Conservation (phyloP, 2,888 invertebrate species). For the Atherix ibis region DNA sequence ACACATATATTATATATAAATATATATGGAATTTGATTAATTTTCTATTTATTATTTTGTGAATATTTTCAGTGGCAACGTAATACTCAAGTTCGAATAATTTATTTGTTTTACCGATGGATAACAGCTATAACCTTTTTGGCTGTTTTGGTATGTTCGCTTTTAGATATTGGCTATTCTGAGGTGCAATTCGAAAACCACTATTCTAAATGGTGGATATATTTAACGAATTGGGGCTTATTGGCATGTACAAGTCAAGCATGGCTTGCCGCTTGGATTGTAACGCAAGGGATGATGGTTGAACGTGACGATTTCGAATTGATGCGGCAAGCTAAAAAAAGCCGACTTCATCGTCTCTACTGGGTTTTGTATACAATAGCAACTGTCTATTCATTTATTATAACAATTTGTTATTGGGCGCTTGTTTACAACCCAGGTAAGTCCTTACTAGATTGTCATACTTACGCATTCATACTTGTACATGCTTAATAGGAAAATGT, state of each 20-base stretch:
- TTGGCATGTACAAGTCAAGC: conserved; percentile 31
- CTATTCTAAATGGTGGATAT: conserved; percentile 35
- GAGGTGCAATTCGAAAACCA: conserved; percentile 32
- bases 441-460: not conserved
- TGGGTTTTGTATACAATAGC: conserved; percentile 33
- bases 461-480: not conserved
- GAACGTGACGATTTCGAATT: conserved; percentile 33
- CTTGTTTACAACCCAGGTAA: conserved; percentile 55
- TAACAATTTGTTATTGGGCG: conserved; percentile 33
- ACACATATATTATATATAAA: too few relatives aligned
- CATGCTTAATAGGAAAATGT: not conserved
- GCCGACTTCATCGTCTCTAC: conserved; percentile 28
- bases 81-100: conserved; percentile 33
- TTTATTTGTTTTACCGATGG: conserved; percentile 33
- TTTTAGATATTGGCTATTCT: conserved; percentile 31
- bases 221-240: conserved; percentile 32
- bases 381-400: conserved; percentile 32
- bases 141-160: conserved; percentile 32
- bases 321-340: conserved; percentile 31
- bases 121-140: conserved; percentile 32
- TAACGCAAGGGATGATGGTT: conserved; percentile 34
- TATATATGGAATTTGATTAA: too few relatives aligned
- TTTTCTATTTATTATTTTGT: too few relatives aligned
- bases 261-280: conserved; percentile 33
- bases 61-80: conserved; percentile 29